Evolutionary conservation across 2,113 vertebrate species (phyloP).

Genomic region (Pomatorhinus ruficollis): DNA sequence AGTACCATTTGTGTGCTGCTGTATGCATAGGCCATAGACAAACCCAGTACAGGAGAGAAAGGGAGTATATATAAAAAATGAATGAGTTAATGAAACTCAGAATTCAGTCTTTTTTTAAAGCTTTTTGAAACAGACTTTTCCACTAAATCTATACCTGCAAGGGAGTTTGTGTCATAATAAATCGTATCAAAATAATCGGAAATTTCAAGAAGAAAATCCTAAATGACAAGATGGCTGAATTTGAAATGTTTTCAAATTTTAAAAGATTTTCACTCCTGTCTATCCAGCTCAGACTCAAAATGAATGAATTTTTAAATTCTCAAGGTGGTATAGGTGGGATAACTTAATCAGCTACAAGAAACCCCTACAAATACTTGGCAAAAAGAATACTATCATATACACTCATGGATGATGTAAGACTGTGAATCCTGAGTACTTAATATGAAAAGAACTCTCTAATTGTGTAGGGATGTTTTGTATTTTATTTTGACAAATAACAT

Average conservation of each 20-base stretch:
- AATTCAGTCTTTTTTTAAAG: background rate
- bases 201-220: background rate
- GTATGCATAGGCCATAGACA: background rate
- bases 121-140: background rate
- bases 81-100: background rate
- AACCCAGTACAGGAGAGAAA: background rate
- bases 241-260: conserved; percentile 8
- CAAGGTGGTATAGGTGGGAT: background rate
- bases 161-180: background rate
- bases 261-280: background rate
- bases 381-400: background rate
- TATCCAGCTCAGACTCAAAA: background rate
- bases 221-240: background rate
- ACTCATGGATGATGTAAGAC: background rate
- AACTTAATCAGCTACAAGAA: background rate
- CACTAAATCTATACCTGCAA: background rate
- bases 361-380: background rate
- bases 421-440: background rate
- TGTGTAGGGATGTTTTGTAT: background rate
- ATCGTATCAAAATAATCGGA: background rate
- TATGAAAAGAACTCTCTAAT: background rate
- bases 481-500: background rate
- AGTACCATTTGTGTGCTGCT: background rate
- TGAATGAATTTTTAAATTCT: background rate
- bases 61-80: background rate